These are phyloP conservation scores for Hypsibius dujardini DNA, from an alignment of 1,140 invertebrate genomes.

Conservation along the genomic window DNA sequence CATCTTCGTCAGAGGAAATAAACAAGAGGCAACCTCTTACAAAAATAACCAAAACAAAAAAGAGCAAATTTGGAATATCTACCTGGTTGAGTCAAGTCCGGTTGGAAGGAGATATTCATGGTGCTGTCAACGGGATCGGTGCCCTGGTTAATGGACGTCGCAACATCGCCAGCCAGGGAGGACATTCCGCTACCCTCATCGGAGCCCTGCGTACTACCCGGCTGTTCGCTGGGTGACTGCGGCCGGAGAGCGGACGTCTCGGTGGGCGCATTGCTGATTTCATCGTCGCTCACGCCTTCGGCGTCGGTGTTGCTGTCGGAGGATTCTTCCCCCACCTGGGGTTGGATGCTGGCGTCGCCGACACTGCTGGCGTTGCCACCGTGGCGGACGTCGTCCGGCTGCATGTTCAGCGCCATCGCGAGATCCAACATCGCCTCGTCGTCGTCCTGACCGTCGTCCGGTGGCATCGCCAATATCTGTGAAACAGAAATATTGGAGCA, in stretches of 20 bases:
- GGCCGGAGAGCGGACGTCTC: not conserved
- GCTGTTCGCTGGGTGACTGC: not conserved
- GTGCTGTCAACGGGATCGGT: not conserved
- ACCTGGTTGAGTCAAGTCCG: too few relatives aligned
- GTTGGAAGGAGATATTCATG: too few relatives aligned
- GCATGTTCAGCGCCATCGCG: slow-evolving; percentile 78
- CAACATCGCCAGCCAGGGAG: slow-evolving; percentile 3
- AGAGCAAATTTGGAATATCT: too few relatives aligned
- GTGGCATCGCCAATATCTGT: slow-evolving; percentile 57
- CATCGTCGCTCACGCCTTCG: slow-evolving; percentile 19
- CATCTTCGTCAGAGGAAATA: too few relatives aligned
- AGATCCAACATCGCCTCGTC: slow-evolving; percentile 90
- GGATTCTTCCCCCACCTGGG: slow-evolving; percentile 19
- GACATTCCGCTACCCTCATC: slow-evolving; percentile 5
- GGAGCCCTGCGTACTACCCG: not conserved
- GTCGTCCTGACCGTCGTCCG: slow-evolving; percentile 50
- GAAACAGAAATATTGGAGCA: not conserved
- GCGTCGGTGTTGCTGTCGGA: slow-evolving; percentile 17
- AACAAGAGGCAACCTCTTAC: too few relatives aligned
- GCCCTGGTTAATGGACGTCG: not conserved
- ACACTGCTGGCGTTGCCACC: slow-evolving; percentile 24
- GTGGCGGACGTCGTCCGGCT: slow-evolving; percentile 30
- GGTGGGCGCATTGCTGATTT: slow-evolving; percentile 20
- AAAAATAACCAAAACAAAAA: too few relatives aligned
- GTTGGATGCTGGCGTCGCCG: slow-evolving; percentile 19